Conservation (phyloP, 2,113 vertebrate species). For the Rhineura floridana region DNA sequence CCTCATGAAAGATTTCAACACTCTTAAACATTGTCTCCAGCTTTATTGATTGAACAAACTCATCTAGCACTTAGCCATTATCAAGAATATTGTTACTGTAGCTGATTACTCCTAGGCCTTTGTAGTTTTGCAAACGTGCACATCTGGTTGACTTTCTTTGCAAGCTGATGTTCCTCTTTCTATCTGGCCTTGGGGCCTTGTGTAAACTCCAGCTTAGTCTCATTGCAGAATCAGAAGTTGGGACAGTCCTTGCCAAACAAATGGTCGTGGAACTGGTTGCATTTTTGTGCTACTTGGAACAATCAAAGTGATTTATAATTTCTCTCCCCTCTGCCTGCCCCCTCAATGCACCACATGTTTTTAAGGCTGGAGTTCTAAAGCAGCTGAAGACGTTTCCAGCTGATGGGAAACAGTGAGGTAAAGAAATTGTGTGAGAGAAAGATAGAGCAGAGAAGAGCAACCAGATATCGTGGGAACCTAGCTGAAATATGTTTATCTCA, state of each 20-base stretch:
- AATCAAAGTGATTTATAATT: neutral
- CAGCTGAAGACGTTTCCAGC: constrained; percentile 67
- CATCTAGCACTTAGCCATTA: neutral
- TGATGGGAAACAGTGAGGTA: constrained; percentile 69
- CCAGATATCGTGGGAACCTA: constrained; percentile 70
- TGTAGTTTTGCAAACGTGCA: neutral
- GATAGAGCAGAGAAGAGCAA: constrained; percentile 23
- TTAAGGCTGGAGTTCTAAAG: constrained; percentile 57
- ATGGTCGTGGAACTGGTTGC: neutral
- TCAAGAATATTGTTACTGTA: neutral
- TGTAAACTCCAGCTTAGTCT: neutral
- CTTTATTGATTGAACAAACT: neutral
- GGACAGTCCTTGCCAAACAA: neutral
- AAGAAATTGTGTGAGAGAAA: constrained; percentile 27
- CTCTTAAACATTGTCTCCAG: neutral
- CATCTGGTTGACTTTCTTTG: neutral
- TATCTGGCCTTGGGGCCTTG: neutral
- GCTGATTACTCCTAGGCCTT: neutral
- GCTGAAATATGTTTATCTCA: constrained; percentile 55
- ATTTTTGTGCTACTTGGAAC: constrained; percentile 33
- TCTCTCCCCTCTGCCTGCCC: neutral
- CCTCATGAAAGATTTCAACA: neutral
- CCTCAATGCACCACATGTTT: constrained; percentile 19
- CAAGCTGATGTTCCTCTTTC: neutral
- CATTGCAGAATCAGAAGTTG: neutral